Percentiles rank a stretch among this genome's conserved stretches.
Evolutionary conservation across 2,797 vertebrate genomes (phyloP).

Genomic region (Coracias cyanogaster): DNA sequence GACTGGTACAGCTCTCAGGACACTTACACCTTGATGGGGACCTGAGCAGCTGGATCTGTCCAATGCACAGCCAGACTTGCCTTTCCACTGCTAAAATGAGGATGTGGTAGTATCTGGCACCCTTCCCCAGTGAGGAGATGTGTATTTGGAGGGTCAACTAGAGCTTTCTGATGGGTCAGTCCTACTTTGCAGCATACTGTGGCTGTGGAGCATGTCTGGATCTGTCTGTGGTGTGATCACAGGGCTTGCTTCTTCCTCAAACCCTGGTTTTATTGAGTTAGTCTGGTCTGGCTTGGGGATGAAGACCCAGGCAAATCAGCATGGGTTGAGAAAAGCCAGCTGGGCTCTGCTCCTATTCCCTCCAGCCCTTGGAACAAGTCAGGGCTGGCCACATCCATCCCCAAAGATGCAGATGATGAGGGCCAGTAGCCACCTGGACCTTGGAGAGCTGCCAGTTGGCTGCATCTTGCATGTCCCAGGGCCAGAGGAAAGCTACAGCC

Average conservation of each 20-base stretch:
- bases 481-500: neutral
- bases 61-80: neutral
- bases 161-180: neutral
- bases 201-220: neutral
- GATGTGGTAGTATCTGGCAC: neutral
- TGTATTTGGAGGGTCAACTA: accelerated
- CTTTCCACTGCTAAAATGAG: neutral
- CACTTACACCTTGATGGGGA: neutral
- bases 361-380: neutral
- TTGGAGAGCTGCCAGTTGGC: neutral
- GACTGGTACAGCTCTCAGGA: neutral
- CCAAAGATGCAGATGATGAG: neutral
- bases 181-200: neutral
- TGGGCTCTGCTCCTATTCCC: neutral
- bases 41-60: neutral
- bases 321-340: accelerated
- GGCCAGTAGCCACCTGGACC: neutral
- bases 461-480: neutral
- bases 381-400: neutral
- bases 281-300: neutral
- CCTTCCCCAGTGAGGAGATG: neutral
- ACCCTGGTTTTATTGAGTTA: neutral
- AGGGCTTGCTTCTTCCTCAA: neutral
- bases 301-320: neutral
- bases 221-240: neutral